These are phyloP conservation scores for Thera britannica DNA, from an alignment of 2,888 invertebrate genomes.

Conservation along the genomic window DNA sequence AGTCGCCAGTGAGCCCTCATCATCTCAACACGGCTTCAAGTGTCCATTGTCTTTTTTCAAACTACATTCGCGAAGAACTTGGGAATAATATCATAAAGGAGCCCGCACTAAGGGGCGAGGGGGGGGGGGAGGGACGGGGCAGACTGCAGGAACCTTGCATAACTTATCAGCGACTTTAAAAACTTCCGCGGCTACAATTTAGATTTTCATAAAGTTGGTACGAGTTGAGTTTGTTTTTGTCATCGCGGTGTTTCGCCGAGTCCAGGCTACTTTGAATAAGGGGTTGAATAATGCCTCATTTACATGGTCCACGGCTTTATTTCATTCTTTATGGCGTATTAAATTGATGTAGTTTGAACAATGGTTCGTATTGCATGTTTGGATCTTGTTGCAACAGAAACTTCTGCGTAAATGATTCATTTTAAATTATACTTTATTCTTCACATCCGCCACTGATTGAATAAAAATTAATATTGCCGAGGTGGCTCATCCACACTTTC, in stretches of 20 bases:
- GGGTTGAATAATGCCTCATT: constrained; percentile 26
- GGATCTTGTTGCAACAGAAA: background rate
- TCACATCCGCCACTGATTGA: too few species aligned
- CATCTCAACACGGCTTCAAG: constrained; percentile 25
- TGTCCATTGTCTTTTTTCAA: constrained; percentile 39
- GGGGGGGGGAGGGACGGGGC: constrained; percentile 5
- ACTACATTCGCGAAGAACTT: constrained; percentile 37
- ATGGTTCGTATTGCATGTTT: constrained; percentile 8
- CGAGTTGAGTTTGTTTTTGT: constrained; percentile 38
- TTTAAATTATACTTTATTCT: too few species aligned
- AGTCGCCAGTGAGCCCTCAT: constrained; percentile 14
- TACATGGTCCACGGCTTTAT: constrained; percentile 26
- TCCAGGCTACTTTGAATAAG: constrained; percentile 31
- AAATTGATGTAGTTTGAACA: constrained; percentile 26
- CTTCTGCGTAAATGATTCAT: too few species aligned
- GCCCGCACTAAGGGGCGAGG: constrained; percentile 28
- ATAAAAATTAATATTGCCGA: background rate
- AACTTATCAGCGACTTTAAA: constrained; percentile 44
- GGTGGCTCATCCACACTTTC: background rate
- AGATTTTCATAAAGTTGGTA: constrained; percentile 43
- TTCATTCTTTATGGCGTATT: constrained; percentile 18
- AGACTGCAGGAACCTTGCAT: constrained; percentile 42
- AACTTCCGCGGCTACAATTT: constrained; percentile 39
- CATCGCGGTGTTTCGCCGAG: constrained; percentile 25
- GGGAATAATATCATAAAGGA: constrained; percentile 45